phyloP scores from a whole-genome alignment of 2,113 vertebrate genomes.

The Gymnogyps californianus region DNA sequence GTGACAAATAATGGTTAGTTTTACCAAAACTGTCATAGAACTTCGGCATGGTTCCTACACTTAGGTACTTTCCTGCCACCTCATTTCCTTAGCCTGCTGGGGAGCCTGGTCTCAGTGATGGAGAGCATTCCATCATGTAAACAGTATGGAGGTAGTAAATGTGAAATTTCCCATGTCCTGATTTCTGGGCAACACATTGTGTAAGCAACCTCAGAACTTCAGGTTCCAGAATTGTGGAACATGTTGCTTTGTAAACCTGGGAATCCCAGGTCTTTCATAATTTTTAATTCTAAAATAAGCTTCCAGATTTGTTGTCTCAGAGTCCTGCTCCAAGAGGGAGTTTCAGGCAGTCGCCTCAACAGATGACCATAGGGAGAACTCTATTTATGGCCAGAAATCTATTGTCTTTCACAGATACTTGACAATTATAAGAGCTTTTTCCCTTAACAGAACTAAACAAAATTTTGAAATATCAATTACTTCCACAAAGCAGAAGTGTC shows the following conservation, averaged over 20 bases:
- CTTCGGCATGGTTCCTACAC: neutral
- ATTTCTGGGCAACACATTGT: neutral
- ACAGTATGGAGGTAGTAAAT: neutral
- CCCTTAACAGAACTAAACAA: neutral
- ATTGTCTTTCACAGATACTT: neutral
- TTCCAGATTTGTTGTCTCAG: neutral
- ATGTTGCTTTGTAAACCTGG: neutral
- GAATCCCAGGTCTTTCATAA: neutral
- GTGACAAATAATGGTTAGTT: neutral
- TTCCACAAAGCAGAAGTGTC: neutral
- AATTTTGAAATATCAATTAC: neutral
- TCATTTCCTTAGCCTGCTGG: neutral
- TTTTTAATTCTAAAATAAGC: neutral
- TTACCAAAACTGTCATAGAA: neutral
- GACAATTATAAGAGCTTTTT: neutral
- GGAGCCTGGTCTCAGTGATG: neutral
- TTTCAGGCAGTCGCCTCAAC: neutral
- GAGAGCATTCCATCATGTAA: neutral
- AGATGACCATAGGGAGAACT: neutral
- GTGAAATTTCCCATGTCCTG: neutral
- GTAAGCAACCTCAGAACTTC: neutral
- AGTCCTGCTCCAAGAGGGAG: neutral
- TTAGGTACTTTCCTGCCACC: neutral
- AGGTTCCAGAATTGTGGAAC: neutral
- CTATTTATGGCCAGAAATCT: neutral